Conservation (phyloP, 2,113 vertebrate genomes). For the Alouatta palliata region DNA sequence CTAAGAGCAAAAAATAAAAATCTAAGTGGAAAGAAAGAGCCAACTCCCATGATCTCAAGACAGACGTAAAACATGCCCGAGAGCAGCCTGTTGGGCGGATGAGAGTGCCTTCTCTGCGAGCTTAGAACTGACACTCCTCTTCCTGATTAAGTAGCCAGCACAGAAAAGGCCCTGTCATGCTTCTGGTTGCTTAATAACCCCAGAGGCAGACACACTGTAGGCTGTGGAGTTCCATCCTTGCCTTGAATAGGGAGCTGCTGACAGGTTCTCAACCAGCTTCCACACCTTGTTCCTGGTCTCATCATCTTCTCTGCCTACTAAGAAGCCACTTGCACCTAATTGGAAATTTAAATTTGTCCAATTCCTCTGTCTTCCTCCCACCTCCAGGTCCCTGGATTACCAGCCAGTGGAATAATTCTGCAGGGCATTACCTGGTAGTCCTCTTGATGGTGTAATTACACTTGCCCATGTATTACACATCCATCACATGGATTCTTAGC, state of each 20-base stretch:
- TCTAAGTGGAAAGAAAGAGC: neutral
- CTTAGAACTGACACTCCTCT: neutral
- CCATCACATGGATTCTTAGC: neutral
- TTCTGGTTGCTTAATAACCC: neutral
- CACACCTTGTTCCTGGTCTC: neutral
- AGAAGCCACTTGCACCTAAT: neutral
- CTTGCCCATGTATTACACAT: neutral
- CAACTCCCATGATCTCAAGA: neutral
- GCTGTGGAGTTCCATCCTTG: neutral
- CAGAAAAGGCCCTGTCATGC: neutral
- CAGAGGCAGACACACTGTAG: too few relatives aligned
- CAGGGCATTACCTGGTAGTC: neutral
- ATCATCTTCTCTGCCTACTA: neutral
- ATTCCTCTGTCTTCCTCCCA: neutral
- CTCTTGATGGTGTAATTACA: neutral
- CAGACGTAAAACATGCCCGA: neutral
- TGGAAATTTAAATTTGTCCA: neutral
- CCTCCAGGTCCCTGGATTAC: neutral
- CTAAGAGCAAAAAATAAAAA: constrained; percentile 28
- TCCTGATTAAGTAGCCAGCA: neutral
- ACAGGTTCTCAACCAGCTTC: too few relatives aligned
- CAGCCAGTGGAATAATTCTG: neutral
- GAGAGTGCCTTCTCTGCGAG: neutral
- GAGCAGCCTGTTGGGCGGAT: neutral
- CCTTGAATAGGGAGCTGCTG: neutral